Base-by-base conservation (phyloP, 2,888 invertebrate species). In the Crocallis elinguaria region DNA sequence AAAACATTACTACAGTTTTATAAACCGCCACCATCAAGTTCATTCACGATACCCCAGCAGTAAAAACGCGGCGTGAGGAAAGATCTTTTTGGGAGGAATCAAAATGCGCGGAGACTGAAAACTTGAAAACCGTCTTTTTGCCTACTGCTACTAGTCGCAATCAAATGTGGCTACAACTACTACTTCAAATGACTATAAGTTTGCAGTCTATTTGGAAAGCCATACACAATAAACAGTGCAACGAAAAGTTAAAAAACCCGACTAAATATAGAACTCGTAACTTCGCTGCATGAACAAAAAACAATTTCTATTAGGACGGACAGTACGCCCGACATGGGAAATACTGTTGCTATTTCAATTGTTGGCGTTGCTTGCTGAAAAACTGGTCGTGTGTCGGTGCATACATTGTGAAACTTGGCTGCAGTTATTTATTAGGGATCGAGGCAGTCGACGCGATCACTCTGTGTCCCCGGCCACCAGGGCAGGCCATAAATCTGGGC, bases 401-500 rank as follows among this genome's bases (percentile, higher is more conserved):
- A 62, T 67, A 66, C 66, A 59, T 58, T 69, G 65, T 57, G 62
- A 75, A 71, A 73, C 67, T 72, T 69, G 72, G 69, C 77, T 72
- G 66, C 67, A 71, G 84, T 84, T 84, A 86, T 87, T 87, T 85
- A 87, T 86, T 82, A 81, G 84, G 75, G 78, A 83, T 79, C 72
- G 74, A 73, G 70, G 65, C 69, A 75, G 78, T 81, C 76, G 78
- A 77, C 80, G 73, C 82, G 80, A 82, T 84, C 82, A 78, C 70
- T 81, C 79, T 71, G 73, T 69, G 77, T 77, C 73, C 69, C 67
- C 66, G 63, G 32, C 62, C 67, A 62, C 64, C 71, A 69, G 73
- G 78, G 73, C 67, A 60, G 66, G 65, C 74, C 64, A 84, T 85
- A 84, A 86, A 86, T 86, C 77, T 71, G 69, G 77, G 69, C 75